Conservation (phyloP, 2,888 invertebrate genomes). For the Schizotus pectinicornis region DNA sequence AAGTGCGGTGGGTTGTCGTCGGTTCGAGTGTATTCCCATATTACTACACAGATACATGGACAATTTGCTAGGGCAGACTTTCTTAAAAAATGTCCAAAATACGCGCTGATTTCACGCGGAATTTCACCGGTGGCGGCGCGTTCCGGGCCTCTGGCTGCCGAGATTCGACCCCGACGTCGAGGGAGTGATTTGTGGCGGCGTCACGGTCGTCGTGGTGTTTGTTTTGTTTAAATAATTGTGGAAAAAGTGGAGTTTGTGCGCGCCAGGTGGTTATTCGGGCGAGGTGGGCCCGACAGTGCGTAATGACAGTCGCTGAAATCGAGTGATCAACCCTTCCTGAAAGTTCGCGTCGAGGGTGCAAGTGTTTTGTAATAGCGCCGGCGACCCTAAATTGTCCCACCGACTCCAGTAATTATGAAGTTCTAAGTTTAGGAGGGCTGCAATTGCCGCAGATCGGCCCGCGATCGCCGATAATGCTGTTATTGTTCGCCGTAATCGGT, state of each 20-base stretch:
- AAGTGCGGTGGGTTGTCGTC: conserved; percentile 20
- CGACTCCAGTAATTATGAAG: conserved; percentile 21
- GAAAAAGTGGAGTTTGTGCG: not conserved
- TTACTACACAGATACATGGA: conserved; percentile 57
- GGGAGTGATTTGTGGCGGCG: too few species aligned
- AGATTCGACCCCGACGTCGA: too few species aligned
- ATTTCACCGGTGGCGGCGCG: conserved; percentile 23
- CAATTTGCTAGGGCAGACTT: conserved; percentile 56
- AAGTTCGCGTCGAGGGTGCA: conserved; percentile 14
- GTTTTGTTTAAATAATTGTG: not conserved
- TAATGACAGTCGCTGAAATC: not conserved
- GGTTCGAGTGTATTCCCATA: conserved; percentile 49
- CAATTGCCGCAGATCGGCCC: conserved; percentile 44
- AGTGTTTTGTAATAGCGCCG: conserved; percentile 19
- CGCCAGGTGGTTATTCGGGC: conserved; percentile 2
- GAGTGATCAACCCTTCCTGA: conserved; percentile 3
- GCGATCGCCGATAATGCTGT: conserved; percentile 38
- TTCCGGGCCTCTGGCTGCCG: not conserved
- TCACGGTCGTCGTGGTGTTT: too few species aligned
- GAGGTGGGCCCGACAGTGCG: conserved; percentile 14
- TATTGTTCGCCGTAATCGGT: conserved; percentile 52
- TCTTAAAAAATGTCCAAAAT: conserved; percentile 58
- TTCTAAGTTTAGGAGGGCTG: conserved; percentile 19
- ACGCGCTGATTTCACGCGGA: conserved; percentile 42
- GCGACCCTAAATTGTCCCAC: conserved; percentile 8